phyloP scores from a whole-genome alignment of 2,113 vertebrate species.

The Argyrosomus japonicus region DNA sequence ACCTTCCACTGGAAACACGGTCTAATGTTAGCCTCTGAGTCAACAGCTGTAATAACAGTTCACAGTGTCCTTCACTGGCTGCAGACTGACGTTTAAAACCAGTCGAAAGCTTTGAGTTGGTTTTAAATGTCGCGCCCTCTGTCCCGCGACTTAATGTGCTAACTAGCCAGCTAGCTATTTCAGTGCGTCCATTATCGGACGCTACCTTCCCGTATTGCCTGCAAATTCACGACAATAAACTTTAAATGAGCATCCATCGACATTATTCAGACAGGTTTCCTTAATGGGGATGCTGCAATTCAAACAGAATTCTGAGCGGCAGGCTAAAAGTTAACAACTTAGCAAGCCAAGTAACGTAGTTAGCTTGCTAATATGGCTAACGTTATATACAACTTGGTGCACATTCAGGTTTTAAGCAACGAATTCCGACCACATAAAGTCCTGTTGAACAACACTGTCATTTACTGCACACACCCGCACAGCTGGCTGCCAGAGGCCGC shows the following conservation, averaged over 20 bases:
- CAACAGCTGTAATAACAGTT: neutral
- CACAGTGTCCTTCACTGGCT: neutral
- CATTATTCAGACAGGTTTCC: rapidly evolving
- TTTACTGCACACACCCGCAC: too few species aligned
- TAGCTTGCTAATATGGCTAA: neutral
- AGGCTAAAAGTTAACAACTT: neutral
- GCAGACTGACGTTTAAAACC: neutral
- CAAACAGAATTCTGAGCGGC: neutral
- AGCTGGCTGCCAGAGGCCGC: neutral
- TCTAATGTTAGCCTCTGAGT: neutral
- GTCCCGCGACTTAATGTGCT: neutral
- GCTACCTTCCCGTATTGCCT: rapidly evolving
- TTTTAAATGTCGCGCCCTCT: slow-evolving; percentile 66
- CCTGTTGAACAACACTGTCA: rapidly evolving
- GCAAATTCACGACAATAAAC: rapidly evolving
- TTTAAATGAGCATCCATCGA: rapidly evolving
- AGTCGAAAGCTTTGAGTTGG: neutral
- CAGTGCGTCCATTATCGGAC: slow-evolving; percentile 47
- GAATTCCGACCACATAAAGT: neutral
- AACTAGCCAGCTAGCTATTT: slow-evolving; percentile 2
- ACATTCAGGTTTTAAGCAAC: neutral
- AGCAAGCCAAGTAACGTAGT: neutral
- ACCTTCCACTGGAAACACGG: neutral
- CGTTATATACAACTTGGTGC: neutral
- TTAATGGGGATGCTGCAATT: neutral